A percentile compares a stretch with the other conserved stretches of the same genome.
Evolutionary conservation across 2,113 vertebrate species (phyloP).

Genomic region (Perca schrenkii): DNA sequence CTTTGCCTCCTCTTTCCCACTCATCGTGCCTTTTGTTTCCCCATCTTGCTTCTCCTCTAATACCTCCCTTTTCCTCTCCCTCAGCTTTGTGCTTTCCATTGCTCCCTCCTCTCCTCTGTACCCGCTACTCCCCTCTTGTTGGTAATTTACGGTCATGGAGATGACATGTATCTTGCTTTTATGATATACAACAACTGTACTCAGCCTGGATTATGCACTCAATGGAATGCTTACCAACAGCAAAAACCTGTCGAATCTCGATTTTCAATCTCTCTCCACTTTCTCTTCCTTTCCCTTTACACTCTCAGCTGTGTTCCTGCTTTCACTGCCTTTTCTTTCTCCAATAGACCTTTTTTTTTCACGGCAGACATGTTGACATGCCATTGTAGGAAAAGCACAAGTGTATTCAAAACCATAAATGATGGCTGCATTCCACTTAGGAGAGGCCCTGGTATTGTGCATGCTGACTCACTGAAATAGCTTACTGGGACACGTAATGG

Average conservation of each 20-base stretch:
- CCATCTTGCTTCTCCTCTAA: conserved; percentile 23
- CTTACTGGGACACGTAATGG: too few species aligned
- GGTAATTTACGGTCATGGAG: conserved; percentile 52
- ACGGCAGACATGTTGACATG: too few species aligned
- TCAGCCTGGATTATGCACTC: conserved; percentile 38
- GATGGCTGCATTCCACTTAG: too few species aligned
- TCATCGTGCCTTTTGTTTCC: conserved; percentile 36
- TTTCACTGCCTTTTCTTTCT: conserved; percentile 1
- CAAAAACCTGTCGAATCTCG: background rate
- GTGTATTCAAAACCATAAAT: too few species aligned
- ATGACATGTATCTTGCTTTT: conserved; percentile 41
- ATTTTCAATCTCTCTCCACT: background rate
- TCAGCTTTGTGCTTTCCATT: conserved; percentile 23
- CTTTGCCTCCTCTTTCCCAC: conserved; percentile 22
- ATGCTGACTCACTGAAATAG: too few species aligned
- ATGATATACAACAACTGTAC: conserved; percentile 47
- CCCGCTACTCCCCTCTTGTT: conserved; percentile 15
- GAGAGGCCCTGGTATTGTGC: too few species aligned
- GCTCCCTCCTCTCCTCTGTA: conserved; percentile 1
- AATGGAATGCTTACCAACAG: conserved; percentile 30
- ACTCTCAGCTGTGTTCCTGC: background rate
- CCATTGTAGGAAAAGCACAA: too few species aligned
- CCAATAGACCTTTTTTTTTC: background rate
- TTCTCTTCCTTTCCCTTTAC: background rate
- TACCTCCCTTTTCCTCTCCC: conserved; percentile 11